These are phyloP conservation scores for Melanotaenia nigrans DNA, from an alignment of 2,797 vertebrate species.

Conservation along the genomic window DNA sequence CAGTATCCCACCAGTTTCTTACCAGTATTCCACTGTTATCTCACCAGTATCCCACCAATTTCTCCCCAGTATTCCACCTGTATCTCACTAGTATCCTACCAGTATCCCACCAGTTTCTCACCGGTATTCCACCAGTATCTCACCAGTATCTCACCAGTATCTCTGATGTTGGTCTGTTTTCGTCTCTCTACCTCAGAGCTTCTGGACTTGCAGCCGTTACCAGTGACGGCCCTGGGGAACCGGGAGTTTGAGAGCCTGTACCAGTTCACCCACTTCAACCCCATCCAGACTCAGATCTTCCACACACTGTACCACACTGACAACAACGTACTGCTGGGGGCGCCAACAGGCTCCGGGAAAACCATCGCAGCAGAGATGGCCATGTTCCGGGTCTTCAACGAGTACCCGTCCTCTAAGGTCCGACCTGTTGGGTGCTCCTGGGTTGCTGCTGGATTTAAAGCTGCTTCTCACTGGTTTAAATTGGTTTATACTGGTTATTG, in stretches of 20 bases:
- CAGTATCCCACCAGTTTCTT: no score
- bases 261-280: conserved; percentile 98
- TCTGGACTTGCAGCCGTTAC: conserved; percentile 94
- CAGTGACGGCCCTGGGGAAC: conserved; percentile 89
- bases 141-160: neutral
- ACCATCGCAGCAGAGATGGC: conserved; percentile 97
- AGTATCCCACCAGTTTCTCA: no score
- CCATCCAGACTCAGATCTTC: conserved; percentile 99
- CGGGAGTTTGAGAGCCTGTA: conserved; percentile 91
- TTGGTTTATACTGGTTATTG: no score
- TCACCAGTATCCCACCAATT: no score
- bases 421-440: neutral
- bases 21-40: no score
- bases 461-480: no score
- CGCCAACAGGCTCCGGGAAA: conserved; percentile 97
- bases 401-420: conserved; percentile 93
- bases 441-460: no score
- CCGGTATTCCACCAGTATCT: neutral
- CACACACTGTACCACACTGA: conserved; percentile 96
- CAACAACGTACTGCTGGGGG: conserved; percentile 95
- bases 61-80: no score
- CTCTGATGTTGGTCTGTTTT: neutral
- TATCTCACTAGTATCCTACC: no score
- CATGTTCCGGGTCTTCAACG: conserved; percentile 96
- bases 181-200: conserved; percentile 82